phyloP scores from a whole-genome alignment of 2,113 vertebrate species.

The Eonycteris spelaea region DNA sequence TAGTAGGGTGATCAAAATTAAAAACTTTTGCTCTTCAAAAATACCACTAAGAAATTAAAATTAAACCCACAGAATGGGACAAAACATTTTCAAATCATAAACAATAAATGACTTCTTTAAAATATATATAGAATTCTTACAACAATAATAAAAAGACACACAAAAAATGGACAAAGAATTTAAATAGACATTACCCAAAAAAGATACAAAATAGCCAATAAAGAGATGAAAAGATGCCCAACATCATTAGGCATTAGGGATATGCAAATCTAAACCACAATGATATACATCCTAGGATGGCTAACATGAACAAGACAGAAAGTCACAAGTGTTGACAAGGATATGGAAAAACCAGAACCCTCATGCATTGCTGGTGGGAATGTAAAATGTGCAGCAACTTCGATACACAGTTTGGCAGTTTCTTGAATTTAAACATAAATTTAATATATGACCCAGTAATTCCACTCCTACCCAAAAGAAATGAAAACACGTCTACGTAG shows the following conservation, averaged over 20 bases:
- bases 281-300: neutral
- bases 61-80: neutral
- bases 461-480: neutral
- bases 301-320: neutral
- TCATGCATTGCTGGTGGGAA: neutral
- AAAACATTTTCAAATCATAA: neutral
- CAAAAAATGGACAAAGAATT: neutral
- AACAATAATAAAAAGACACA: neutral
- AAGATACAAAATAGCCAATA: neutral
- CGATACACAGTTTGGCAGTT: neutral
- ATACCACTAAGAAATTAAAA: neutral
- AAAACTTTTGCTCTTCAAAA: neutral
- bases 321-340: neutral
- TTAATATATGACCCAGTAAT: neutral
- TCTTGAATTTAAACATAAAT: neutral
- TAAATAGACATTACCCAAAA: neutral
- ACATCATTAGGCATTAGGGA: neutral
- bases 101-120: neutral
- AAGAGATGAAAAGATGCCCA: neutral
- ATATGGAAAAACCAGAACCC: neutral
- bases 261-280: neutral
- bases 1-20: neutral
- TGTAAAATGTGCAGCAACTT: neutral
- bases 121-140: neutral
- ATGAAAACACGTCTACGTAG: neutral